Conservation (phyloP, 2,113 vertebrate genomes). For the Dendrocopos noguchii region DNA sequence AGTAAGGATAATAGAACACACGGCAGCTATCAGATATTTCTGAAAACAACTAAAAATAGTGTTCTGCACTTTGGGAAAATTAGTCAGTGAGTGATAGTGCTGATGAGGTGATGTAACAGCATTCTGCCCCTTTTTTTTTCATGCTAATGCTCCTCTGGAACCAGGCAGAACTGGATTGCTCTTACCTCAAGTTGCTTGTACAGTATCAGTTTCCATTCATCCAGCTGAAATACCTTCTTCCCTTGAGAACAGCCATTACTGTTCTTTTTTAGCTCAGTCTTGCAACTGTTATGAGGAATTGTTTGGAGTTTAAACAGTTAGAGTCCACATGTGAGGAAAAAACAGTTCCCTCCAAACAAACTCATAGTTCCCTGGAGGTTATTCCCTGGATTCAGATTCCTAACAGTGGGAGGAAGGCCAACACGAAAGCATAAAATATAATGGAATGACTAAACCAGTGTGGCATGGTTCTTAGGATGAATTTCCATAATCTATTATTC, state of each 20-base stretch:
- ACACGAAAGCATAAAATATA: slow-evolving; percentile 43
- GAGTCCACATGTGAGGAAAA: slow-evolving; percentile 27
- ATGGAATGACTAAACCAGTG: slow-evolving; percentile 49
- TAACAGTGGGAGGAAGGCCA: slow-evolving; percentile 44
- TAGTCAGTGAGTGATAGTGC: background rate
- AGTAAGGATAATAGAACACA: background rate
- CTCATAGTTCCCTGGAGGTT: slow-evolving; percentile 25
- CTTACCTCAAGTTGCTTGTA: background rate
- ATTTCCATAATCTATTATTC: slow-evolving; percentile 38
- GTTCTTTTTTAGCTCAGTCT: background rate
- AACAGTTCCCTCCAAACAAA: slow-evolving; percentile 32
- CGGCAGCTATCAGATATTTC: background rate
- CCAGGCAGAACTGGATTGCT: background rate
- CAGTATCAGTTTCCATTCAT: background rate
- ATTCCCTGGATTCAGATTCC: slow-evolving; percentile 35
- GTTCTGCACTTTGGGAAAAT: background rate
- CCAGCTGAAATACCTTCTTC: slow-evolving; percentile 34
- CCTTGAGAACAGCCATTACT: background rate
- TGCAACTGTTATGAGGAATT: background rate
- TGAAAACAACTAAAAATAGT: background rate
- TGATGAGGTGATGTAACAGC: slow-evolving; percentile 18
- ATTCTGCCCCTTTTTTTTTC: background rate
- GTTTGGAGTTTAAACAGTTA: slow-evolving; percentile 23
- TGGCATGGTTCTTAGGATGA: slow-evolving; percentile 5
- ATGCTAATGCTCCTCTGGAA: background rate